Evolutionary conservation across 2,113 vertebrate species (phyloP), one percentile per base, ranked within the genome.

Genomic region (Meriones unguiculatus): DNA sequence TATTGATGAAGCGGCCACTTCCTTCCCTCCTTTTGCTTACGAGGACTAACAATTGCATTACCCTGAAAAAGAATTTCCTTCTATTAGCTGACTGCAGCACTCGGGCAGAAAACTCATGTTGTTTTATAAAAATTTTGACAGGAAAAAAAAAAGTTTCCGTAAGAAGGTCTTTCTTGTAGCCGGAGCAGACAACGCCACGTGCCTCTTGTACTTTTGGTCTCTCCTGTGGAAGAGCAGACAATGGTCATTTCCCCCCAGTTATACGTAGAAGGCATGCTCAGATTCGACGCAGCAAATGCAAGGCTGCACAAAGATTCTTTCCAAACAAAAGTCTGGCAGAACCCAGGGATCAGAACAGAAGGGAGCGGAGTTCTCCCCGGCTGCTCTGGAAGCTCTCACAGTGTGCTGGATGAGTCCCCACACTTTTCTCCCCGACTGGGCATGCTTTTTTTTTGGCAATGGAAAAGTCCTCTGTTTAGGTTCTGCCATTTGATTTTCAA

Each of bases 311-410:
- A 98, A 97, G 96, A 98, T 73, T 77, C 91, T 87, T 98, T 93
- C 97, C 84, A 94, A 98, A 98, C 91, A 97, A 97, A 98, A 95
- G 96, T 94, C 94, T 98, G 95, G 98, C 97, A 98, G 90, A 87
- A 94, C 98, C 97, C 72, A 87, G 89, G 84, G 93, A 95, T 89
- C 30, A 5, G 97, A 97, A 96, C 96, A 97, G 95, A 96, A 95
- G 96, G 96, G 93, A 89, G 52, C 73, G 62, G 94, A 91, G 95
- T 94, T 77, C 95, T 96, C 98, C 96, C 96, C 89, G 98, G 97
- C 97, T 98, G 98, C 87, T 89, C 98, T 97, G 87, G 96, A 97
- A 96, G 86, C 87, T 97, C 90, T 98, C 82, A 13, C 90, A 95
- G 95, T 50, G 77, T 89, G 76, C 4, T 91, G 97, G 97, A 94